phyloP scores from a whole-genome alignment of 2,113 vertebrate genomes.

The human region DNA sequence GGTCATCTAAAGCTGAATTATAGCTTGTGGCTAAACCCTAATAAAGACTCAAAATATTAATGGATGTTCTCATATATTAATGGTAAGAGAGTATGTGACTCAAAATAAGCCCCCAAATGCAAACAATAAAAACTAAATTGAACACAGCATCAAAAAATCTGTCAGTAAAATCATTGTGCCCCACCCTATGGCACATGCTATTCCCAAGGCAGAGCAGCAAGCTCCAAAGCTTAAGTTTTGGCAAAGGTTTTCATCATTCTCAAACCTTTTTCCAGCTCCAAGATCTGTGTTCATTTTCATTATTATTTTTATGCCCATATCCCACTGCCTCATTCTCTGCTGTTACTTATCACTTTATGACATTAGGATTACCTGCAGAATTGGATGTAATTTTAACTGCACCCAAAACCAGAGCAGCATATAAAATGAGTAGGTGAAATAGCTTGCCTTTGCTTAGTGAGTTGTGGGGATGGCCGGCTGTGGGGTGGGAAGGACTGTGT shows the following conservation, averaged over 20 bases:
- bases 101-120: conserved; percentile 3
- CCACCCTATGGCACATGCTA: neutral
- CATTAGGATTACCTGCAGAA: neutral
- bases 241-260: neutral
- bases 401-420: neutral
- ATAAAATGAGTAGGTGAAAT: neutral
- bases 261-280: neutral
- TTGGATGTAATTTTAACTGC: neutral
- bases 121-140: conserved; percentile 46
- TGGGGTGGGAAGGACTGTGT: fast-evolving
- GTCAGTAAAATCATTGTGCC: neutral
- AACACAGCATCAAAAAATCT: neutral
- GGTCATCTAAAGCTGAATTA: conserved; percentile 26
- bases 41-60: conserved; percentile 35
- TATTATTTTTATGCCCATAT: neutral
- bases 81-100: neutral
- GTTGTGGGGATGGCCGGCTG: neutral
- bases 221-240: neutral
- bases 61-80: conserved; percentile 22
- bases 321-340: neutral
- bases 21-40: neutral
- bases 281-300: neutral
- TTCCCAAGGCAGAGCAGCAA: neutral
- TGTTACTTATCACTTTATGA: neutral
- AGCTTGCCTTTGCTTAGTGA: neutral